Evolutionary conservation across 2,113 vertebrate genomes (phyloP).

Genomic region (Zosterops borbonicus): DNA sequence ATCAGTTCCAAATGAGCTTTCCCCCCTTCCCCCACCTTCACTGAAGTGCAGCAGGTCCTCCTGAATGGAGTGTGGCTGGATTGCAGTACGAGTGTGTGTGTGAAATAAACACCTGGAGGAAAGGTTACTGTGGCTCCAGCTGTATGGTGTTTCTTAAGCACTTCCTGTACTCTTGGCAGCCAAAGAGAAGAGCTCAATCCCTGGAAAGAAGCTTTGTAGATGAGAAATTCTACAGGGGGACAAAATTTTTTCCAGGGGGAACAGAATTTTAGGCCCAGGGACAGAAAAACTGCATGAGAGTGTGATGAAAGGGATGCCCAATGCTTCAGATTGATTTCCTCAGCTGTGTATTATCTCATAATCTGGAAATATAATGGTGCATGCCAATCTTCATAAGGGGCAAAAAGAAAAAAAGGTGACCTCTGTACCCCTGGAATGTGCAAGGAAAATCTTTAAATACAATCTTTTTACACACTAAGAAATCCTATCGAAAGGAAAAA

Average conservation of each 20-base stretch:
- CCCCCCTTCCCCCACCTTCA: neutral
- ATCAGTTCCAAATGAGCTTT: neutral
- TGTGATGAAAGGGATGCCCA: neutral
- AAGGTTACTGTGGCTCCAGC: neutral
- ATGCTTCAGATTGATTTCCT: neutral
- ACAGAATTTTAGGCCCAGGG: neutral
- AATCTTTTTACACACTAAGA: neutral
- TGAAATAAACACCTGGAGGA: neutral
- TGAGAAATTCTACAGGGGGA: neutral
- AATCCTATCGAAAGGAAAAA: neutral
- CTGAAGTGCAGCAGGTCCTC: neutral
- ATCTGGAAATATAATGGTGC: neutral
- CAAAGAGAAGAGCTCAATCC: neutral
- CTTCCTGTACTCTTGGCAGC: neutral
- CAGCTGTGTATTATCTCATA: neutral
- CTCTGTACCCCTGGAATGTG: neutral
- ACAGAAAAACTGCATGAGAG: neutral
- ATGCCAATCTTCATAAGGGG: neutral
- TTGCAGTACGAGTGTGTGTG: fast-evolving
- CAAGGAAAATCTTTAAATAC: neutral
- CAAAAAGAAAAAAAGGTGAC: neutral
- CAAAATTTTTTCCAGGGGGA: neutral
- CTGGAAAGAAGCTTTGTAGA: neutral
- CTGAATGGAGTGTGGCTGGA: neutral
- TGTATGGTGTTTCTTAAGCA: neutral